These are phyloP conservation scores for Morelia viridis DNA, from an alignment of 2,797 vertebrate species.

Conservation along the genomic window DNA sequence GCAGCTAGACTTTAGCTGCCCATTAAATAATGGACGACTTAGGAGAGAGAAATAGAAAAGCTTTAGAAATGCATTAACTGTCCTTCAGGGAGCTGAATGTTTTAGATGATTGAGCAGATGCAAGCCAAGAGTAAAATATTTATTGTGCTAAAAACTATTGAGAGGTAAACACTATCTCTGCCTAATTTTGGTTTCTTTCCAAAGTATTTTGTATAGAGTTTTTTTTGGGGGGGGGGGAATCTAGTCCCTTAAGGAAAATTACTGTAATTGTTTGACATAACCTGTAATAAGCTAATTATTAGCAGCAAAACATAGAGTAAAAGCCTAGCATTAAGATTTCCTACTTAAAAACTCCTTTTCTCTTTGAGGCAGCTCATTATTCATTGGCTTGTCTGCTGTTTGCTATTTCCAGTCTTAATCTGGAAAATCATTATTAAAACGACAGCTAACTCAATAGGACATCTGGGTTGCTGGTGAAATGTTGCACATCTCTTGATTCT, in stretches of 20 bases:
- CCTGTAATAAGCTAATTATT: not conserved
- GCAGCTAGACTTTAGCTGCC: not conserved
- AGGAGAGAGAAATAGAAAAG: conserved; percentile 15
- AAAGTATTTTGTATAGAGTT: not conserved
- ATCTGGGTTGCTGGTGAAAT: not conserved
- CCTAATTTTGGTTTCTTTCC: conserved; percentile 16
- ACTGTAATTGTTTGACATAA: conserved; percentile 23
- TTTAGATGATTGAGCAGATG: conserved; percentile 21
- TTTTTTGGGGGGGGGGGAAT: not conserved
- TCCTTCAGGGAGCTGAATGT: not conserved
- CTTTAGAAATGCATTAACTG: not conserved
- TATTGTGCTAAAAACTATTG: not conserved
- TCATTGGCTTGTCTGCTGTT: not conserved
- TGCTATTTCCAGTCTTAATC: not conserved
- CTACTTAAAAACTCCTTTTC: not conserved
- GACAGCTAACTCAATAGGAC: not conserved
- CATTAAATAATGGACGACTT: conserved; percentile 46
- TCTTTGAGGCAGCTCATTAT: not conserved
- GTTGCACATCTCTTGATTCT: not conserved
- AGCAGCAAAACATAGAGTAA: not conserved
- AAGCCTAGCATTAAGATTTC: not conserved
- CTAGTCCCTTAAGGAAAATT: not conserved
- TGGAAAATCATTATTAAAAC: not conserved
- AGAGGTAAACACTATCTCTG: not conserved
- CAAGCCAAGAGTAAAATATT: conserved; percentile 22